Percentiles rank a stretch among this genome's conserved stretches.
phyloP scores from a whole-genome alignment of 2,888 invertebrate genomes.

The Erebia epiphron region DNA sequence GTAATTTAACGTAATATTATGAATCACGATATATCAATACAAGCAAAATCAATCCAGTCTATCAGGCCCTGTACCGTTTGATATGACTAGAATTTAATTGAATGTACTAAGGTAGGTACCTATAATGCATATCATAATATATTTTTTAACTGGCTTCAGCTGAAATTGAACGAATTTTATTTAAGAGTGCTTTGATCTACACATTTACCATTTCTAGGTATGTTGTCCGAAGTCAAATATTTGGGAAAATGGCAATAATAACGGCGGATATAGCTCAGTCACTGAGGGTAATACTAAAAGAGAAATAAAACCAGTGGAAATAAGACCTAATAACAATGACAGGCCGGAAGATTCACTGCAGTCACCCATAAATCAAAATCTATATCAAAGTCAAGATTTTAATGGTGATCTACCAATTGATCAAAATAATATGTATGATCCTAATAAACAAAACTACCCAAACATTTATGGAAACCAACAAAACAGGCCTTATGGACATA shows the following conservation, averaged over 20 bases:
- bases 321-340: not conserved
- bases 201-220: conserved; percentile 47
- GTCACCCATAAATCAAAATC: not conserved
- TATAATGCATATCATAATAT: too few species aligned
- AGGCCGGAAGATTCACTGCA: not conserved
- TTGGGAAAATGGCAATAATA: conserved; percentile 8
- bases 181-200: too few species aligned
- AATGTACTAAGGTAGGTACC: too few species aligned
- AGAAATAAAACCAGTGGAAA: not conserved
- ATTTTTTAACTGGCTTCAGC: too few species aligned
- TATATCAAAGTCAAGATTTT: conserved; percentile 1
- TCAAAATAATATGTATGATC: not conserved
- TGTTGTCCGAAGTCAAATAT: conserved; percentile 57
- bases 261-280: not conserved
- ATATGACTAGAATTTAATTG: too few species aligned
- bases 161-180: too few species aligned
- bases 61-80: too few species aligned
- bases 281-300: not conserved
- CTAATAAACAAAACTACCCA: conserved; percentile 28
- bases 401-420: not conserved
- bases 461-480: conserved; percentile 15
- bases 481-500: not conserved
- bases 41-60: too few species aligned
- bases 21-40: too few species aligned
- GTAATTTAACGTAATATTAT: too few species aligned